Percentiles rank a stretch among this genome's conserved stretches.
Evolutionary conservation across 1,140 invertebrate species (phyloP).

Genomic region (Drosophila pseudoananassae): DNA sequence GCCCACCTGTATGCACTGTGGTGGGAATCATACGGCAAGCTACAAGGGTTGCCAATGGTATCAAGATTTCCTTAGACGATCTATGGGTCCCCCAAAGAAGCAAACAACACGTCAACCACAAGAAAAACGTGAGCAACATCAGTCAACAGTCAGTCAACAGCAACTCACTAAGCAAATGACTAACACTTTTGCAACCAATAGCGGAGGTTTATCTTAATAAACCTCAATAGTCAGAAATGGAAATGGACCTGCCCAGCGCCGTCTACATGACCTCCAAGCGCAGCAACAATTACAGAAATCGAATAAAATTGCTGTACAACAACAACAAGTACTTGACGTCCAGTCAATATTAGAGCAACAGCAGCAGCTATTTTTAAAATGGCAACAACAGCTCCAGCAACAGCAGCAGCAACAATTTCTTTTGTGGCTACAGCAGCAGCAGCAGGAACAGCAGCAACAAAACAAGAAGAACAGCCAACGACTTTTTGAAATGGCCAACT

Average conservation of each 20-base stretch:
- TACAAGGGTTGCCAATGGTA: conserved; percentile 28
- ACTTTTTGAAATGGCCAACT: neutral
- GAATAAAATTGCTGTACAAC: neutral
- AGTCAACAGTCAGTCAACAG: neutral
- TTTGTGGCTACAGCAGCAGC: neutral
- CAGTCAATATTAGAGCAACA: neutral
- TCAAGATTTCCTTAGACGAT: conserved; percentile 15
- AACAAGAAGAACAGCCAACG: conserved; percentile 17
- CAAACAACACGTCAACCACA: neutral
- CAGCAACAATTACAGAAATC: no score
- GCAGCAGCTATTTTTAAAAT: neutral
- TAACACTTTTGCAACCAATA: neutral
- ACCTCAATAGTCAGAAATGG: no score
- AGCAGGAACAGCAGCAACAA: conserved; percentile 17
- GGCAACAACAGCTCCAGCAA: conserved; percentile 3
- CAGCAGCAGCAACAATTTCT: conserved; percentile 11
- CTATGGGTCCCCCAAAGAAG: conserved; percentile 3
- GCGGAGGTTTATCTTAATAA: neutral
- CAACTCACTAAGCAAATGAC: neutral
- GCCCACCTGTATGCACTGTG: neutral
- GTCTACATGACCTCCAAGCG: no score
- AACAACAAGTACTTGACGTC: neutral
- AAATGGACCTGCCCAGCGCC: no score
- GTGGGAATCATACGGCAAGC: conserved; percentile 3
- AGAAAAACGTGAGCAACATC: no score